These are phyloP conservation scores for Sebastes steindachneri DNA, from an alignment of 2,797 vertebrate genomes.

Conservation along the genomic window DNA sequence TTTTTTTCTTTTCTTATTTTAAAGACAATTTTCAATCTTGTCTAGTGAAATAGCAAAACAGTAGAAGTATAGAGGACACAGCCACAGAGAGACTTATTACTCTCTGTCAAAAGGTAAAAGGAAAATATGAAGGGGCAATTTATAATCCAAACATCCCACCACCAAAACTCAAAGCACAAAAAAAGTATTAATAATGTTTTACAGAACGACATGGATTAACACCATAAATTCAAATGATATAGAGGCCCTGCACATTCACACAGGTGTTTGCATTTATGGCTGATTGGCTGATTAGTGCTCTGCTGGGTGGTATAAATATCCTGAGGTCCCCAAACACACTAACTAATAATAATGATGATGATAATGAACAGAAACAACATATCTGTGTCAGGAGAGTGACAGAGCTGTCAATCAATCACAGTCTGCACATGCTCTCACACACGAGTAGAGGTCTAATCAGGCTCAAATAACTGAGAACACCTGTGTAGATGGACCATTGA, in stretches of 20 bases:
- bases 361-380: slow-evolving; percentile 42
- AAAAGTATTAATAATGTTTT: not conserved
- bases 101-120: not conserved
- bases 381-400: not conserved
- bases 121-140: slow-evolving; percentile 8
- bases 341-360: slow-evolving; percentile 17
- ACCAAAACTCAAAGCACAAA: not conserved
- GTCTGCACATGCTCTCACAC: not conserved
- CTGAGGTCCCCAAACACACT: slow-evolving; percentile 12
- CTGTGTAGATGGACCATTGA: not conserved
- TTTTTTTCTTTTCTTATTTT: not conserved
- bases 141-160: not conserved
- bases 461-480: slow-evolving; percentile 31
- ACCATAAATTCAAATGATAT: fast-evolving
- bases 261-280: slow-evolving; percentile 57
- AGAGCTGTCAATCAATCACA: slow-evolving; percentile 50
- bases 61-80: not conserved
- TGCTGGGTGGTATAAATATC: not conserved
- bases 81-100: not conserved
- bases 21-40: not conserved
- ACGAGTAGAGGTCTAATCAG: slow-evolving; percentile 10
- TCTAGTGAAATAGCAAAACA: not conserved
- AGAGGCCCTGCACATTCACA: not conserved
- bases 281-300: slow-evolving; percentile 37
- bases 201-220: not conserved